phyloP scores from a whole-genome alignment of 1,140 invertebrate species.

The Intoshia linei region DNA sequence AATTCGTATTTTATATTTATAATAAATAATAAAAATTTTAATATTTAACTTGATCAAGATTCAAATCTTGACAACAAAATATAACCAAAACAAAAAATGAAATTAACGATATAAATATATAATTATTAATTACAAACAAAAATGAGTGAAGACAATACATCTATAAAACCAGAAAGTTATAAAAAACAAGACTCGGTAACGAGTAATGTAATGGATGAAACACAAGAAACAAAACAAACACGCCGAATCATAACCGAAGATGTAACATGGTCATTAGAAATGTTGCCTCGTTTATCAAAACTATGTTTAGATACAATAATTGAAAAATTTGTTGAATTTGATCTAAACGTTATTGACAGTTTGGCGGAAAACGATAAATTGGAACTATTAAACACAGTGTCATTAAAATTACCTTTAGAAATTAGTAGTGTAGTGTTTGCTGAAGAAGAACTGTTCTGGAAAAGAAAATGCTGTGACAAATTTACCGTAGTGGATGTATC shows the following conservation, averaged over 20 bases:
- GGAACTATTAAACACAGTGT: constrained; percentile 16
- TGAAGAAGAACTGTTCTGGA: constrained; percentile 21
- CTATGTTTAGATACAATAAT: constrained; percentile 17
- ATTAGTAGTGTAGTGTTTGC: constrained; percentile 18
- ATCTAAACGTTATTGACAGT: constrained; percentile 15
- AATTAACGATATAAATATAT: too few species aligned
- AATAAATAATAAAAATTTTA: too few species aligned
- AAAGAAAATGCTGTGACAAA: constrained; percentile 17
- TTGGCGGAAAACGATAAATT: constrained; percentile 14
- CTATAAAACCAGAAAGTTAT: too few species aligned
- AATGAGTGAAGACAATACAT: too few species aligned
- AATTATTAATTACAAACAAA: too few species aligned
- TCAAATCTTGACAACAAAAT: too few species aligned
- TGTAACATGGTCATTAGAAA: constrained; percentile 22
- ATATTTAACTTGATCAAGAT: too few species aligned
- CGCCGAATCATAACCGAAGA: constrained; percentile 23
- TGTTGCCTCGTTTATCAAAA: constrained; percentile 17
- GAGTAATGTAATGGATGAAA: too few species aligned
- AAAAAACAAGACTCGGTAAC: too few species aligned
- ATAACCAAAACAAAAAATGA: too few species aligned
- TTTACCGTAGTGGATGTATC: constrained; percentile 21
- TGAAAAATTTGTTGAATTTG: constrained; percentile 20
- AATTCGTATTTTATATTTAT: too few species aligned
- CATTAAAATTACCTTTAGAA: constrained; percentile 17
- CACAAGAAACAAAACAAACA: too few species aligned